Evolutionary conservation across 2,888 invertebrate genomes (phyloP).

Genomic region (Leptodirus hochenwartii): DNA sequence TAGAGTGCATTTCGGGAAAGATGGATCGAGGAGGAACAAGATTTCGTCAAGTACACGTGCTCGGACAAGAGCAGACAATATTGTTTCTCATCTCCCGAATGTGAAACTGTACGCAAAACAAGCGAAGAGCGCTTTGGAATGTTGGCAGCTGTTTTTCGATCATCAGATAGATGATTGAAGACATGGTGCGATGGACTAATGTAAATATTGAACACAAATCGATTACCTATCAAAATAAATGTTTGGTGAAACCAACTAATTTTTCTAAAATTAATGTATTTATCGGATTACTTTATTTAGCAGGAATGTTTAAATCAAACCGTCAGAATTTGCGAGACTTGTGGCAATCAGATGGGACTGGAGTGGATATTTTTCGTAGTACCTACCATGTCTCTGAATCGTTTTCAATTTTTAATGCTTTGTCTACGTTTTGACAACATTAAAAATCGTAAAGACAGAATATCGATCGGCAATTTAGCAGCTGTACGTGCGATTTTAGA

Average conservation of each 20-base stretch:
- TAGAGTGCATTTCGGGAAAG: too few species aligned
- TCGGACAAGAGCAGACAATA: too few species aligned
- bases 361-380: background rate
- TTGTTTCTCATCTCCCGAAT: constrained; percentile 7
- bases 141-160: constrained; percentile 6
- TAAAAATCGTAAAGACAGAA: constrained; percentile 2
- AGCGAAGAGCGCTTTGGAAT: constrained; percentile 6
- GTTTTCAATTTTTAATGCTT: constrained; percentile 1
- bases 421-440: constrained; percentile 13
- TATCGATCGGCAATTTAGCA: constrained; percentile 2
- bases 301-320: constrained; percentile 11
- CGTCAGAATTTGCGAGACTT: constrained; percentile 12
- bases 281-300: background rate
- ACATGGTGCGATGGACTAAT: constrained; percentile 5
- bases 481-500: constrained; percentile 1
- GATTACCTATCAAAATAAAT: constrained; percentile 3
- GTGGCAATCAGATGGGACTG: constrained; percentile 13
- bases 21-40: background rate
- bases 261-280: constrained; percentile 4
- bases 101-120: constrained; percentile 6
- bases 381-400: constrained; percentile 2
- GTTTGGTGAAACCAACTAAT: constrained; percentile 5
- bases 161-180: constrained; percentile 6
- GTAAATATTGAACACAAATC: constrained; percentile 5
- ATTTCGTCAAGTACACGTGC: background rate